These are phyloP conservation scores for Odontamblyopus rebecca DNA, from an alignment of 2,797 vertebrate species.

Conservation along the genomic window DNA sequence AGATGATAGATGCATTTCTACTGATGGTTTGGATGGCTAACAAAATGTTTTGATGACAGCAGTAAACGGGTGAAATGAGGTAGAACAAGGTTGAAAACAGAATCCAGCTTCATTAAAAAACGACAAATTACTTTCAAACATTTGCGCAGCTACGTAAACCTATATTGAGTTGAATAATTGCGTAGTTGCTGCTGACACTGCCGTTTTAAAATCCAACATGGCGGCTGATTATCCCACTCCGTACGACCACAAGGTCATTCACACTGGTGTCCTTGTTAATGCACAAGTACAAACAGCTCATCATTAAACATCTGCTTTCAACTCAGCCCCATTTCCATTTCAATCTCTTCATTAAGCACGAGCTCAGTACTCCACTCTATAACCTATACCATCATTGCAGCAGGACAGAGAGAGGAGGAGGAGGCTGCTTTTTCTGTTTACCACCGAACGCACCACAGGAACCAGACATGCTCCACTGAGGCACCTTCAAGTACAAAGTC, in stretches of 20 bases:
- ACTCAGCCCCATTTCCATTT: slow-evolving; percentile 62
- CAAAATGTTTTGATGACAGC: too few relatives aligned
- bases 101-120: neutral
- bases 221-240: neutral
- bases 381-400: slow-evolving; percentile 6
- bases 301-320: slow-evolving; percentile 65
- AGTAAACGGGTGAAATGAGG: too few relatives aligned
- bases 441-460: neutral
- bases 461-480: neutral
- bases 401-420: slow-evolving; percentile 11
- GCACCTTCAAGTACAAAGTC: slow-evolving; percentile 40
- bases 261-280: slow-evolving; percentile 48
- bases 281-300: slow-evolving; percentile 51
- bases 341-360: slow-evolving; percentile 56
- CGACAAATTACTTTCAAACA: neutral
- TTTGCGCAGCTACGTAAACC: too few relatives aligned
- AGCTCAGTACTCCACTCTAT: slow-evolving; percentile 41
- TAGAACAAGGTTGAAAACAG: neutral
- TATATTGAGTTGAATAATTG: neutral
- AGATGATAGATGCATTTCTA: too few relatives aligned
- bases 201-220: slow-evolving; percentile 20
- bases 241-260: slow-evolving; percentile 41
- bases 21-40: too few relatives aligned
- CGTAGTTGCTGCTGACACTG: neutral
- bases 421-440: slow-evolving; percentile 7